Evolutionary conservation across 1,140 invertebrate species (phyloP).

Genomic region (Drosophila paulistorum): DNA sequence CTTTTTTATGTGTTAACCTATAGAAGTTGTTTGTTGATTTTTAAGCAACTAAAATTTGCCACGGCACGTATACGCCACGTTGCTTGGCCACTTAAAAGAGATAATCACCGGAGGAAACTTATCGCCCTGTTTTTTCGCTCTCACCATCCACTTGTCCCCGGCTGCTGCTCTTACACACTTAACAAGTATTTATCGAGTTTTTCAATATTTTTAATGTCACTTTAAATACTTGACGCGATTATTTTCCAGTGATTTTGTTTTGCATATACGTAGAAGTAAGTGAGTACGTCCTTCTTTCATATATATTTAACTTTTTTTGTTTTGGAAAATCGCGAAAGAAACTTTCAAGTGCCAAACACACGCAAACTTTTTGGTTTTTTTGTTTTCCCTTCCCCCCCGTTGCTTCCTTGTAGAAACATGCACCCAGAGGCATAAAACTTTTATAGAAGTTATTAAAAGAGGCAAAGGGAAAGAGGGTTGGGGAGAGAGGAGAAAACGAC

Average conservation of each 20-base stretch:
- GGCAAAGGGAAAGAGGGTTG: not conserved
- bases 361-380: slow-evolving; percentile 65
- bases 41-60: slow-evolving; percentile 29
- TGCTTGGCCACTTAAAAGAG: slow-evolving; percentile 14
- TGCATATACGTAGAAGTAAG: slow-evolving; percentile 45
- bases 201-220: slow-evolving; percentile 81
- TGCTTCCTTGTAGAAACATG: slow-evolving; percentile 46
- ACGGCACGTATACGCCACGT: slow-evolving; percentile 56
- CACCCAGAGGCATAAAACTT: slow-evolving; percentile 74
- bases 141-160: not conserved
- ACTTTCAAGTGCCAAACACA: slow-evolving; percentile 79
- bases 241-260: slow-evolving; percentile 74
- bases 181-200: slow-evolving; percentile 80
- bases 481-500: too few relatives aligned
- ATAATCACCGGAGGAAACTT: slow-evolving; percentile 24
- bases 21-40: not conserved
- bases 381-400: not conserved
- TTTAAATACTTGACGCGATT: slow-evolving; percentile 79
- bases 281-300: not conserved
- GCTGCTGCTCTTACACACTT: slow-evolving; percentile 43
- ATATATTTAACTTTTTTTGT: slow-evolving; percentile 21
- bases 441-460: slow-evolving; percentile 79
- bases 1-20: not conserved
- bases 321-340: slow-evolving; percentile 41
- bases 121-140: slow-evolving; percentile 5